Base-by-base conservation (phyloP, 1,140 invertebrate species). In the Sarcophaga peregrina region DNA sequence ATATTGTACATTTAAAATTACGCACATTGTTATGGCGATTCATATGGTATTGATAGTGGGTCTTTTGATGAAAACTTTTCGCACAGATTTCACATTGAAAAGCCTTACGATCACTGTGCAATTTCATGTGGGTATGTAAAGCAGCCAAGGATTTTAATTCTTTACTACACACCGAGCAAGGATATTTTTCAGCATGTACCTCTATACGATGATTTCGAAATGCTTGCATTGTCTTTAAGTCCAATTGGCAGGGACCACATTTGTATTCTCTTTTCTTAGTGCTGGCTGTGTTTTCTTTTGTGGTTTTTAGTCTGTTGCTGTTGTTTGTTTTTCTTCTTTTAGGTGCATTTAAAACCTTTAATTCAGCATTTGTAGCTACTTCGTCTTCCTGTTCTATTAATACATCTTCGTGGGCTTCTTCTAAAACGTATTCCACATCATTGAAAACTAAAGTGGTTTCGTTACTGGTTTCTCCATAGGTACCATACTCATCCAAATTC, bases 1-100 rank as follows among this genome's bases (percentile, higher is more conserved):
- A 88, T n/a, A 84, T 45, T 58, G 84, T 75, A 80, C 87, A 88
- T 37, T 83, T 81, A 20, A 82, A 81, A 81, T 85, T 84, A 0
- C 84, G 58, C 45, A 82, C 58, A 74, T 85, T 85, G 45, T 82
- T 82, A 50, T 85, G 84, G 8, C 62, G 52, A 58, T 80, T 62
- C 82, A 85, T 85, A 47, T 85, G 84, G 58, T 85, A 83, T 8
- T 52, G 73, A 58, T 80, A 85, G 54, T 85, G 84, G 17, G 80
- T 83, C 46, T 85, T 85, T 83, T 85, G 84, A 80, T 85, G 83
- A 75, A 85, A 85, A 7, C 80, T 80, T 13, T 82, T 82, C 17
- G 54, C 46, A 54, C 84, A 85, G 5, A 83, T 62, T 46, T 85
- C 74, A 81, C 84, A 85, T 50, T 83, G 50, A 82, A 20, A 83